Conservation (phyloP, 2,113 vertebrate species). For the Lagopus muta region DNA sequence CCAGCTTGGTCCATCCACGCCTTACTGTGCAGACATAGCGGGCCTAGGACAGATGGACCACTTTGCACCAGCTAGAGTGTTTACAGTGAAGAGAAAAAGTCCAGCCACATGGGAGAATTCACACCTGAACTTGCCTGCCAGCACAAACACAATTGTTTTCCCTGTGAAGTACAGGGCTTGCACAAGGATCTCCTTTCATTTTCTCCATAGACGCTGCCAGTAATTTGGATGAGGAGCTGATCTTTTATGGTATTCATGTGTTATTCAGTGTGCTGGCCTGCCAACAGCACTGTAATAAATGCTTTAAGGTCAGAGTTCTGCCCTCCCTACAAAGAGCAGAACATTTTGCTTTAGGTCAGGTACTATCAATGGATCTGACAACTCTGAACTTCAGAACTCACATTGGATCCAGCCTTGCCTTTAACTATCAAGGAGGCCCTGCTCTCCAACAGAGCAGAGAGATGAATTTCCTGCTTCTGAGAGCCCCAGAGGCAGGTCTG, state of each 20-base stretch:
- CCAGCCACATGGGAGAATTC: not conserved
- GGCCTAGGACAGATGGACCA: not conserved
- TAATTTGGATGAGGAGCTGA: not conserved
- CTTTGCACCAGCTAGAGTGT: not conserved
- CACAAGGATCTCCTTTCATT: not conserved
- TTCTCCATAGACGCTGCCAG: not conserved
- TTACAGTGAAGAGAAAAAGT: not conserved
- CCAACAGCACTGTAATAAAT: not conserved
- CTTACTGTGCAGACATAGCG: not conserved
- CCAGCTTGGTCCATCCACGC: not conserved
- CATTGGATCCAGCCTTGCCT: not conserved
- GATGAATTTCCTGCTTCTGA: not conserved
- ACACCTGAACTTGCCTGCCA: not conserved
- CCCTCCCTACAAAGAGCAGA: not conserved
- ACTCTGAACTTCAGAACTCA: not conserved
- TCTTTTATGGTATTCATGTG: not conserved
- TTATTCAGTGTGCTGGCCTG: not conserved
- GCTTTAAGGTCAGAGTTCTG: not conserved
- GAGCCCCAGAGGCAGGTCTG: fast-evolving
- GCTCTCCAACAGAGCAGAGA: not conserved
- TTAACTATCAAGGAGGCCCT: not conserved
- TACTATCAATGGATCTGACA: not conserved
- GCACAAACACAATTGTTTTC: not conserved
- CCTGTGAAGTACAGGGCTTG: not conserved
- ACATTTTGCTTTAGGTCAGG: not conserved